Base-by-base conservation (phyloP, 1,140 invertebrate genomes). In the Drosophila parvula region DNA sequence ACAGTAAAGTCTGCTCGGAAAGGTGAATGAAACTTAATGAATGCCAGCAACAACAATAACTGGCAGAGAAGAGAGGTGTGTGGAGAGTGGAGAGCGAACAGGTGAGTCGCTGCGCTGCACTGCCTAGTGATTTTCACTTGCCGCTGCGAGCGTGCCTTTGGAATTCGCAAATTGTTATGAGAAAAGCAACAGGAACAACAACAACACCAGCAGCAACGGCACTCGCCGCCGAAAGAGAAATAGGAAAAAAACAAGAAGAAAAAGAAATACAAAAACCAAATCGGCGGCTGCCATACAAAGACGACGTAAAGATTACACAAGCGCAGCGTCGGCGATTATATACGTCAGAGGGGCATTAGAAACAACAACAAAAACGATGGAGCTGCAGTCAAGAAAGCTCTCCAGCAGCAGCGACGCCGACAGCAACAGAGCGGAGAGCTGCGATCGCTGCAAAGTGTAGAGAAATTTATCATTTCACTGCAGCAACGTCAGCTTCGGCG, bases 1-100 rank as follows among this genome's bases (percentile, higher is more conserved):
- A 58, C 40, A 63, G 41, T 75, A 57, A 64, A 63, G 45, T 65
- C 67, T 78, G 53, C 65, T 65, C 67, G 38, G 44, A 90, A 79
- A 90, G 88, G 88, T 90, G 88, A 90, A 90, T 90, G 88, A 90
- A 90, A 90, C 88, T 68, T 90, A 78, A 80, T 78, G 88, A 90
- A 90, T 90, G 83, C 88, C 88, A 90, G 77, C 65, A 81, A 65
- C 68, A 73, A 48, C 41, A 74, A 63, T 45, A 74, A 58, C 34
- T 18, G 34, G 2, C 51, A 22, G 51, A 55, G 51, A 27, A 55
- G 51, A 55, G 47, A n/a, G 47, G 27, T 32, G 47, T 48, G 47
- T 48, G 45, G 18, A 6, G 44, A 45, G 44, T 47, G 44, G 44
- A 48, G 47, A 50, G 51, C 51, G 51, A 84, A 79, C 83, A 86